Conservation (phyloP, 1,140 invertebrate species). For the Dufourea novaeangliae region DNA sequence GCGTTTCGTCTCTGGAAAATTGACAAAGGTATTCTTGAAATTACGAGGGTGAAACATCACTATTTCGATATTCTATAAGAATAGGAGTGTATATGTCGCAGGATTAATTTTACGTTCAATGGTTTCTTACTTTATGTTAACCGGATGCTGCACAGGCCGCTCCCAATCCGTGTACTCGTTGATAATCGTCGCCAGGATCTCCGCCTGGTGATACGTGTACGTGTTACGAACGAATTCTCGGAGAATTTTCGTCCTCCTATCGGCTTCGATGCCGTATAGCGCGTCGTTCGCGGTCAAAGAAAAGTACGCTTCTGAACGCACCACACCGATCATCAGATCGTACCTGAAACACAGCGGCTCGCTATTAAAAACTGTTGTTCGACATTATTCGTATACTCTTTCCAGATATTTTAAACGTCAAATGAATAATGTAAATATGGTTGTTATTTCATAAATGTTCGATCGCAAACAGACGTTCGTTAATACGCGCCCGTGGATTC, state of each 20-base stretch:
- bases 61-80: too few species aligned
- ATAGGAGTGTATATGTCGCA: too few species aligned
- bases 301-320: conserved; percentile 92
- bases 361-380: too few species aligned
- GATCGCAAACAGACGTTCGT: background rate
- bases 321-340: conserved; percentile 96
- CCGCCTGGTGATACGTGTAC: conserved; percentile 92
- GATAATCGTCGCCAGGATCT: conserved; percentile 93
- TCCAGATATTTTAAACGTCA: too few species aligned
- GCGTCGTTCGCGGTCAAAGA: conserved; percentile 95
- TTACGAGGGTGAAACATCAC: too few species aligned
- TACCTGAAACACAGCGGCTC: too few species aligned
- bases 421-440: background rate
- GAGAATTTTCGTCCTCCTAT: conserved; percentile 93
- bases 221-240: conserved; percentile 96
- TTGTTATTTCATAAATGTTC: background rate
- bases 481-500: background rate
- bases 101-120: too few species aligned
- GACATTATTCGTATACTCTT: too few species aligned
- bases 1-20: conserved; percentile 91
- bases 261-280: conserved; percentile 94
- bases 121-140: conserved; percentile 90
- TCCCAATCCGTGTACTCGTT: conserved; percentile 99
- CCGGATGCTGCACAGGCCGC: conserved; percentile 94
- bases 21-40: conserved; percentile 13